Evolutionary conservation across 2,888 invertebrate genomes (phyloP), one percentile per base, ranked within the genome.

Genomic region (Lasioglossum pauxillum): DNA sequence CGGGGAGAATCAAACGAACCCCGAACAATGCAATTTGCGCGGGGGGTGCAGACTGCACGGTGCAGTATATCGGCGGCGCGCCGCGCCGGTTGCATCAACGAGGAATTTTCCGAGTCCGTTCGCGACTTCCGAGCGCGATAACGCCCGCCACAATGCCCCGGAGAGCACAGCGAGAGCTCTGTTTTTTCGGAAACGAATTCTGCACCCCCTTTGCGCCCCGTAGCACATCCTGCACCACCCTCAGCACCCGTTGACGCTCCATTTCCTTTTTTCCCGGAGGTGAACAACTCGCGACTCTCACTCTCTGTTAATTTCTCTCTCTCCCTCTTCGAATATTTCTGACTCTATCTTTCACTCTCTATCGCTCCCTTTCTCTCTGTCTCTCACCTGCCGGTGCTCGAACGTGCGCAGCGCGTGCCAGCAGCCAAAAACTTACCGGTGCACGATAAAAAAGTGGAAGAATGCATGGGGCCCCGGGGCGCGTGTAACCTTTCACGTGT

Each of bases 381-480:
- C 84, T 90, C 92, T 91, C 93, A 92, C 93, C 92, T 92, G 93
- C 92, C 89, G 8, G 86, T 72, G 76, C 35, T 86, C 89, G 90
- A 91, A 92, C 92, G 93, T 91, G 92, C 92, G 89, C 84, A 88
- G 88, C 92, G 93, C 93, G 92, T 94, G 94, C 91, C 93, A 77
- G 87, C 76, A 84, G 78, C 88, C 84, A 86, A 88, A 90, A 88
- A 87, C 82, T 80, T 86, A 53, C 60, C 67, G 67, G 83, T 80
- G 73, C 80, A 41, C 85, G 89, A 90, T 92, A 92, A 92, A 92
- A 91, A 92, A 92, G 83, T 84, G 86, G 80, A 90, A 90, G 90
- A 91, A 91, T 87, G 88, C 89, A 75, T 49, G 74, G 44, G 80
- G 46, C 79, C 82, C 82, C 75, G 75, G 84, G 84, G 82, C 86